Conservation (phyloP, 2,888 invertebrate genomes). For the Amaurobius ferox region DNA sequence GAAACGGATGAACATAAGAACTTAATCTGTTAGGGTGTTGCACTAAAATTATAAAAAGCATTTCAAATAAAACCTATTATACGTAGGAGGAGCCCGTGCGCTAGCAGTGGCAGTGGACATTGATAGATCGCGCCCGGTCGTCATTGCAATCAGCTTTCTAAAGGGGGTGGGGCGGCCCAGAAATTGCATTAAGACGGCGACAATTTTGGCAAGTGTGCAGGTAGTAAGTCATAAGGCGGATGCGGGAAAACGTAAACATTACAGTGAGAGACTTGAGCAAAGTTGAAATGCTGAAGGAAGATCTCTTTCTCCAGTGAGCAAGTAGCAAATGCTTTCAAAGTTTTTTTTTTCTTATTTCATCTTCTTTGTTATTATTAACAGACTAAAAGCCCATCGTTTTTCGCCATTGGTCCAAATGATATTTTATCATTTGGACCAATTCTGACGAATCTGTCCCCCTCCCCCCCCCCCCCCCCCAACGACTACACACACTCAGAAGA, state of each 20-base stretch:
- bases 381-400: no score
- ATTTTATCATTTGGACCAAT: no score
- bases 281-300: no score
- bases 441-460: no score
- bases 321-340: no score
- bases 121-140: slow-evolving; percentile 57
- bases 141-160: slow-evolving; percentile 35
- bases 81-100: slow-evolving; percentile 55
- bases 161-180: slow-evolving; percentile 24
- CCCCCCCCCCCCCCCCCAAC: no score
- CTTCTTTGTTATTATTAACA: no score
- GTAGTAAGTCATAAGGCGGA: background rate
- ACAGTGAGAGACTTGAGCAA: no score
- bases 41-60: slow-evolving; percentile 52
- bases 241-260: background rate
- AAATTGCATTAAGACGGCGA: slow-evolving; percentile 10
- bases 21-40: slow-evolving; percentile 32
- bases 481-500: no score
- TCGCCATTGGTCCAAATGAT: no score
- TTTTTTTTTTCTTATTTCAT: no score
- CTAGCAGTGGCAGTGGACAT: slow-evolving; percentile 28
- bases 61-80: slow-evolving; percentile 66
- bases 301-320: no score
- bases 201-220: background rate
- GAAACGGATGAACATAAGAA: background rate